phyloP scores from a whole-genome alignment of 2,888 invertebrate genomes.

The Ochropleura leucogaster region DNA sequence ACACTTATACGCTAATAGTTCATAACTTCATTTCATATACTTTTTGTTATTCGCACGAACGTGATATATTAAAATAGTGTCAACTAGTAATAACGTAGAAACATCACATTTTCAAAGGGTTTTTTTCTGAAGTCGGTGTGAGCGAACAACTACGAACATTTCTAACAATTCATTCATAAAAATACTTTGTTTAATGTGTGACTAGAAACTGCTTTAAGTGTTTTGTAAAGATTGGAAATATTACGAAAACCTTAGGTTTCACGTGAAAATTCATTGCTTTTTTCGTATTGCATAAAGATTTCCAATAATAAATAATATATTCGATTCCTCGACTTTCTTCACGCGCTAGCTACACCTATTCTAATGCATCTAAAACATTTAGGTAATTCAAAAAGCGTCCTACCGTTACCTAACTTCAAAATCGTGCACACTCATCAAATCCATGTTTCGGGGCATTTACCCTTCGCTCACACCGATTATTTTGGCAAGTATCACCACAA shows the following conservation, averaged over 20 bases:
- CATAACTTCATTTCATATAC: slow-evolving; percentile 83
- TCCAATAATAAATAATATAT: slow-evolving; percentile 51
- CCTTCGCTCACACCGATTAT: slow-evolving; percentile 82
- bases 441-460: slow-evolving; percentile 32
- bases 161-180: slow-evolving; percentile 62
- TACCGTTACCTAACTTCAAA: slow-evolving; percentile 40
- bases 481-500: slow-evolving; percentile 81
- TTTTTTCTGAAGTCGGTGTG: slow-evolving; percentile 73
- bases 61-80: slow-evolving; percentile 86
- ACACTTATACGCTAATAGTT: slow-evolving; percentile 86
- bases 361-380: slow-evolving; percentile 63
- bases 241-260: slow-evolving; percentile 10
- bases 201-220: slow-evolving; percentile 75
- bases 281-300: slow-evolving; percentile 31
- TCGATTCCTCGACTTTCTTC: slow-evolving; percentile 26
- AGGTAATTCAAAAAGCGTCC: slow-evolving; percentile 56
- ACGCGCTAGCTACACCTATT: slow-evolving; percentile 55
- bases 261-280: slow-evolving; percentile 12
- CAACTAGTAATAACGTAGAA: slow-evolving; percentile 81
- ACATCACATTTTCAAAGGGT: slow-evolving; percentile 84
- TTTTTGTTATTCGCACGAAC: slow-evolving; percentile 78
- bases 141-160: slow-evolving; percentile 71
- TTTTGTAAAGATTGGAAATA: slow-evolving; percentile 63
- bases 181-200: slow-evolving; percentile 68
- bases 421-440: slow-evolving; percentile 44